Evolutionary conservation across 53 echinoderm and acorn worm species (phyloP).

Genomic region (Echinarachnius parma): DNA sequence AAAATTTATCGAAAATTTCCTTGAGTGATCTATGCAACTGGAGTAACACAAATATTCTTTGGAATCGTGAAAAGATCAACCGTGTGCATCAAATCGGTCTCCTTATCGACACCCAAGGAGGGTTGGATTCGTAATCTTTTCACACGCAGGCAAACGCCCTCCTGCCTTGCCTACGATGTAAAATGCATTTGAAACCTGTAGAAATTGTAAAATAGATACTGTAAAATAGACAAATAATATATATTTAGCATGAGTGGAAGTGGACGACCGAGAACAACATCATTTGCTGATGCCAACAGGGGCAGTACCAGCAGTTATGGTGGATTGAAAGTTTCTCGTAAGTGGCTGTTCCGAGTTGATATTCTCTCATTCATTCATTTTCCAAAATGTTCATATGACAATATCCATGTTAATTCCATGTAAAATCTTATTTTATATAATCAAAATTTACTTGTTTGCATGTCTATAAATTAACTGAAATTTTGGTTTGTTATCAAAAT

Average conservation of each 20-base stretch:
- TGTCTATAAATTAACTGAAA: too few relatives aligned
- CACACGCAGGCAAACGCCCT: constrained; percentile 43
- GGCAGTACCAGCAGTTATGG: constrained; percentile 90
- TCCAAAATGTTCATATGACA: too few relatives aligned
- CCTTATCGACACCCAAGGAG: constrained; percentile 44
- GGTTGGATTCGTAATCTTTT: constrained; percentile 33
- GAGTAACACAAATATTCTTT: constrained; percentile 29
- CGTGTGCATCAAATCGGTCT: constrained; percentile 18
- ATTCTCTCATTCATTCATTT: constrained; percentile 2
- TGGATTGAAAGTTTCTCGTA: constrained; percentile 99
- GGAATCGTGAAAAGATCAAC: constrained; percentile 8
- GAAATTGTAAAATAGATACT: constrained; percentile 26
- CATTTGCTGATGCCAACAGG: constrained; percentile 98
- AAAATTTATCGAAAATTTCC: constrained; percentile 14
- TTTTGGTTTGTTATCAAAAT: too few relatives aligned
- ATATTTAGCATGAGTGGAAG: constrained; percentile 99
- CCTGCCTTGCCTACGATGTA: constrained; percentile 80
- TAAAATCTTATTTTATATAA: too few relatives aligned
- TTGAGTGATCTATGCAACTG: constrained; percentile 18
- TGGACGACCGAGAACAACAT: constrained; percentile 99
- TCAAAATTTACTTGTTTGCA: too few relatives aligned
- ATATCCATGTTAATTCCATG: too few relatives aligned
- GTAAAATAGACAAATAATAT: constrained; percentile 50
- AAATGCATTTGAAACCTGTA: constrained; percentile 33
- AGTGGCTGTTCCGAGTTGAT: constrained; percentile 37